Percentiles rank a stretch among this genome's conserved stretches.
These are phyloP conservation scores for Uropsilus gracilis DNA, from an alignment of 2,113 vertebrate species.

Conservation along the genomic window DNA sequence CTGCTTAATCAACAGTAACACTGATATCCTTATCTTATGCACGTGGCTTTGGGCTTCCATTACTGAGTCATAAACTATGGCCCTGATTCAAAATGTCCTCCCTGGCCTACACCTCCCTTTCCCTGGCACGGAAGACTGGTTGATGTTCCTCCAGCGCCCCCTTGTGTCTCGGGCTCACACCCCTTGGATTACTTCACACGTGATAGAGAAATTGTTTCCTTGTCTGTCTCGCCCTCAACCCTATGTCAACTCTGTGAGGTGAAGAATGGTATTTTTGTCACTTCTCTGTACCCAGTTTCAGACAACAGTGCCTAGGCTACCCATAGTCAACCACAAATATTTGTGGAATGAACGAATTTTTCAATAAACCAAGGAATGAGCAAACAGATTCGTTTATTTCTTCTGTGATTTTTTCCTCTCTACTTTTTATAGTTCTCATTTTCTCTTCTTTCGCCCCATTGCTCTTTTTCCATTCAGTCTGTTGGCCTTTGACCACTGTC, in stretches of 20 bases:
- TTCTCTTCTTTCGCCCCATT: not conserved
- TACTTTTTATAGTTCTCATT: not conserved
- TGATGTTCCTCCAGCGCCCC: not conserved
- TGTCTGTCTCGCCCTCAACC: not conserved
- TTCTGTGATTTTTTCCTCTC: not conserved
- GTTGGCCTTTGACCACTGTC: not conserved
- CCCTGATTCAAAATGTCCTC: not conserved
- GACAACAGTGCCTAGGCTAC: not conserved
- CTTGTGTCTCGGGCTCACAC: not conserved
- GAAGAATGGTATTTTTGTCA: not conserved
- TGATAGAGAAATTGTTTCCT: not conserved
- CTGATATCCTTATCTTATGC: not conserved
- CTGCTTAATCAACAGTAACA: not conserved
- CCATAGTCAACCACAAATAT: not conserved
- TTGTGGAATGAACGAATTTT: not conserved
- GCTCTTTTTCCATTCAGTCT: not conserved
- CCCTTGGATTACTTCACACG: not conserved
- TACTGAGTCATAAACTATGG: not conserved
- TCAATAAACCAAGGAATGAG: not conserved
- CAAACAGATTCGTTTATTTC: not conserved
- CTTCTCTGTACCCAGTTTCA: not conserved
- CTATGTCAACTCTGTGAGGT: not conserved
- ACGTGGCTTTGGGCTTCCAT: not conserved
- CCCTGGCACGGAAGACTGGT: rapidly evolving
- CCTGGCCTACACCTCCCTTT: not conserved